Evolutionary conservation across 2,113 vertebrate species (phyloP), one percentile per base, ranked within the genome.

Genomic region (Pontoporia blainvillei): DNA sequence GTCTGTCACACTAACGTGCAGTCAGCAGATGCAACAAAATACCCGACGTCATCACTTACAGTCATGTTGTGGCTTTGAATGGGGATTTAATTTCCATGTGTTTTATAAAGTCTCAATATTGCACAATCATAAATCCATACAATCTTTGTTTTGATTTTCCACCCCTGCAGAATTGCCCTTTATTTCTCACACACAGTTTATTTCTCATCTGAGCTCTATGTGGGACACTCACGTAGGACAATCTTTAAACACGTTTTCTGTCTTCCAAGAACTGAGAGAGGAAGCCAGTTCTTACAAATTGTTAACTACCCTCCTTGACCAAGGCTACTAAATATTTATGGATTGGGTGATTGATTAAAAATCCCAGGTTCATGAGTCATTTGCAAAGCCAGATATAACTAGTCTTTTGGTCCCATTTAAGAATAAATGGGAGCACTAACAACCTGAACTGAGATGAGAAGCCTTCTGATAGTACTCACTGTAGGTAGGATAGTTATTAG

Each of bases 261-360:
- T 92, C 75, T 81, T 86, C 54, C 4, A 75, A 69, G 78, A 91
- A 92, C 52, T 61, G 49, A 96, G 69, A 81, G 39, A 66, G 34
- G 62, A 66, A 90, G 31, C 49, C 29, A 72, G 39, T 73, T 92
- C 62, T 84, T 61, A 81, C 8, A 71, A 89, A 81, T 6, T 81
- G 25, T 39, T 39, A 89, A 94, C 73, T 89, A 94, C 54, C 57
- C 15, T 86, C 73, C 66, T 96, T 86, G 88, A 82, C 61, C 82
- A 95, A 67, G n/a, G 25, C n/a, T 91, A 82, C 34, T 90, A 95
- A 86, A 94, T 92, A 75, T 93, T 94, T 83, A 94, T 94, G 67
- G 72, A 64, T 49, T 83, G 34, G 27, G 39, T 97, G 84, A 96
- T 61, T 90, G 81, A 97, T 91, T 89, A 75, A 95, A 82, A 93